Evolutionary conservation across 1,140 invertebrate genomes (phyloP), one percentile per base, ranked within the genome.

Genomic region (silkworm (Bombyx mori)): DNA sequence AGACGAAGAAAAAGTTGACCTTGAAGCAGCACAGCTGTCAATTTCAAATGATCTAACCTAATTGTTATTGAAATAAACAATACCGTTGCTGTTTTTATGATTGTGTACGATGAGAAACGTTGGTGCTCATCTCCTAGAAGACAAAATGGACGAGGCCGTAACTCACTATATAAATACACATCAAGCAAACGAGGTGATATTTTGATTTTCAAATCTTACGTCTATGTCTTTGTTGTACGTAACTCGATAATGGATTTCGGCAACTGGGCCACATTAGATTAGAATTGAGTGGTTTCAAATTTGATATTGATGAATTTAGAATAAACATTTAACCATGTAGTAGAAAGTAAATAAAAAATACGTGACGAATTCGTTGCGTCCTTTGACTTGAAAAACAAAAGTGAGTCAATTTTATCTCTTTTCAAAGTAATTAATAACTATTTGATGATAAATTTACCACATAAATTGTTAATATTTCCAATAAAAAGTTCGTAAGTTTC

Each of bases 81-180:
- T 51, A 69, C 60, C 54, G 48, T 58, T 35, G 48, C 42, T 56
- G 44, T 54, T 60, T 66, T 50, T 58, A 62, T 50, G 53, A 57
- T 48, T 43, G 49, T 52, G 43, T 22, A 73, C 45, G n/a, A 80
- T 81, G 78, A 77, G 77, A 52, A 79, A 57, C 52, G 77, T 81
- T 6, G 72, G 72, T 63, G 52, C 73, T 8, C 78, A 81, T 73
- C 61, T 83, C 22, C 56, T 83, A 49, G 78, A 73, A 54, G 76
- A 79, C 57, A 80, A 80, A 68, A 85, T 85, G 71, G 79, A 85
- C 44, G 82, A 85, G 57, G 73, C 76, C 0, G 80, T 85, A 8
- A 82, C 73, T 6, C 80, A 85, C 58, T 85, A 82, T 51, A 85
- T 85, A 42, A 79, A 74, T 68, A 69, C 79, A 6, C 79, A 81